Evolutionary conservation across 1,140 invertebrate genomes (phyloP), one percentile per base, ranked within the genome.

Genomic region (Drosophila sturtevanti): DNA sequence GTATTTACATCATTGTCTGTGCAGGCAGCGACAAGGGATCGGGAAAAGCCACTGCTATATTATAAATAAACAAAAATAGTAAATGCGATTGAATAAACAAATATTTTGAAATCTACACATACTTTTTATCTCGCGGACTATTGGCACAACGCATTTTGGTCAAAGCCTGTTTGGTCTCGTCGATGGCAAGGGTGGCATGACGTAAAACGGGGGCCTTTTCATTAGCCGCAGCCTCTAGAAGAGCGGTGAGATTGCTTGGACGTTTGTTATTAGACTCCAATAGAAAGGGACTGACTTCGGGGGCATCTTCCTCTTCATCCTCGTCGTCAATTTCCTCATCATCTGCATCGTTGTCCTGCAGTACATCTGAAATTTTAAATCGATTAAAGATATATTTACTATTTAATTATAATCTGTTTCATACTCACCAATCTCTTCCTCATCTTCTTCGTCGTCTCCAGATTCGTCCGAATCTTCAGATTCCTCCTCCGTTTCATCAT

Each of bases 151-250:
- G 95, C 98, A 98, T 99, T 90, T 97, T 95, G 60, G 97, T 98
- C 52, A 99, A 94, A 63, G 98, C 97, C 75, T 98, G 97, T 58
- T 98, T 98, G 54, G 98, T 98, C 93, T 99, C 98, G 94, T 98
- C 98, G 72, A 99, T 94, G 56, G 98, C 91, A 95, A 93, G 79
- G 14, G 91, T 91, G 48, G 91, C 91, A 72, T 90, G 86, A 7
- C 90, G 79, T 61, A 92, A 74, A 55, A 92, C 91, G 12, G 91
- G 91, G 11, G 89, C 75, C 91, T 96, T 96, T 75, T 95, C 95
- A 85, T 97, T 96, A 79, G 95, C 95, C 10, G 90, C 90, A 52
- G 90, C 90, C 67, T 91, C 89, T 59, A 91, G 80, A 16, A 91
- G 72, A 38, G 84, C 89, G 59, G 81, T 77, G 56, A 91, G 69